These are phyloP conservation scores for Callosobruchus maculatus DNA, from an alignment of 2,888 invertebrate species.

Conservation along the genomic window DNA sequence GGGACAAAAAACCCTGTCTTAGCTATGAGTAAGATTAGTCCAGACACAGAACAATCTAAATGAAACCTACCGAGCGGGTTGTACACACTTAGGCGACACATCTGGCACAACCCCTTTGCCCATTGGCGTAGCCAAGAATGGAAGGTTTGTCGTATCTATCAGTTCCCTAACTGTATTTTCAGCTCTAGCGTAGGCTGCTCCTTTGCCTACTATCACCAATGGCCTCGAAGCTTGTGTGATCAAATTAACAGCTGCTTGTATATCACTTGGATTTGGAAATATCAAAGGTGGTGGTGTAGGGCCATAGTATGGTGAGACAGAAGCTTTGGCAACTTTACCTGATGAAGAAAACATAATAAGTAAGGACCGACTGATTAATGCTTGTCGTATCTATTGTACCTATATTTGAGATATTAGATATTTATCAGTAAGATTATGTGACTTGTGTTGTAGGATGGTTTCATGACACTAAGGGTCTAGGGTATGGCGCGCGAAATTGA, in stretches of 20 bases:
- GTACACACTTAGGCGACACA: slow-evolving; percentile 68
- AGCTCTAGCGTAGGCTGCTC: slow-evolving; percentile 63
- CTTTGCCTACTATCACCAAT: slow-evolving; percentile 83
- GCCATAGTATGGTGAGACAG: slow-evolving; percentile 49
- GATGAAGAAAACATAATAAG: background rate
- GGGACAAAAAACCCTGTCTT: too few species aligned
- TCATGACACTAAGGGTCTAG: too few species aligned
- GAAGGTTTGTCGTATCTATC: slow-evolving; percentile 69
- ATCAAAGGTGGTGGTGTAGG: slow-evolving; percentile 62
- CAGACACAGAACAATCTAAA: background rate
- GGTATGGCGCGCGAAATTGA: too few species aligned
- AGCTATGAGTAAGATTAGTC: too few species aligned
- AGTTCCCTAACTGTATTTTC: slow-evolving; percentile 69
- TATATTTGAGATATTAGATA: too few species aligned
- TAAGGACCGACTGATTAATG: background rate
- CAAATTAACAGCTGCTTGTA: slow-evolving; percentile 62
- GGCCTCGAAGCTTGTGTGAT: slow-evolving; percentile 75
- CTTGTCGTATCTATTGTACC: too few species aligned
- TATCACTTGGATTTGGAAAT: slow-evolving; percentile 66
- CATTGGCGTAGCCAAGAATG: slow-evolving; percentile 95
- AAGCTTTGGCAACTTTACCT: slow-evolving; percentile 29
- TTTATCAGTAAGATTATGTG: too few species aligned
- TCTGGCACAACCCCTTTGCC: slow-evolving; percentile 81
- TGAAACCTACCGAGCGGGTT: slow-evolving; percentile 63
- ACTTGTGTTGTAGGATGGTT: too few species aligned